Conservation (phyloP, 92 coral and sea anemone species). For the Plumapathes pennacea region DNA sequence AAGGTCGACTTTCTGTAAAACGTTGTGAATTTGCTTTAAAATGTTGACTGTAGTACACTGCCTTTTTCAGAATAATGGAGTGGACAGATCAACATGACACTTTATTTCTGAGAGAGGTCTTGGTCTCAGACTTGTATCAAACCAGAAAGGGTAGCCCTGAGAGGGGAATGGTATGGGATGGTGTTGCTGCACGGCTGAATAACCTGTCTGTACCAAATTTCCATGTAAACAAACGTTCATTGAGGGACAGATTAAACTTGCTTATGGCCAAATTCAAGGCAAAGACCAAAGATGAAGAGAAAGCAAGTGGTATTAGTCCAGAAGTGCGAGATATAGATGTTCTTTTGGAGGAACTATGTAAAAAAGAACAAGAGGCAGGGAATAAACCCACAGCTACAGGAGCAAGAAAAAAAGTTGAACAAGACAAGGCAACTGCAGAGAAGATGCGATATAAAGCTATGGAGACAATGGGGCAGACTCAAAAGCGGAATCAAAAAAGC, state of each 20-base stretch:
- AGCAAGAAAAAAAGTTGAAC: background rate
- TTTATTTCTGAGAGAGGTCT: background rate
- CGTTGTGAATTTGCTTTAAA: too few species aligned
- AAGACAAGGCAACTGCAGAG: background rate
- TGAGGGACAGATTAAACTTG: slow-evolving; percentile 3
- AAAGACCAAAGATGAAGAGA: slow-evolving; percentile 1
- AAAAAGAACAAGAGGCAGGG: slow-evolving; percentile 2
- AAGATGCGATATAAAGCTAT: slow-evolving; percentile 2
- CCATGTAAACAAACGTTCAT: slow-evolving; percentile 1
- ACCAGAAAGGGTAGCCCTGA: slow-evolving; percentile 9
- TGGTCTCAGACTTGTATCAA: background rate
- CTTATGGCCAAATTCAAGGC: background rate
- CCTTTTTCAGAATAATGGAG: slow-evolving; percentile 2
- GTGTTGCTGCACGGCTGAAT: slow-evolving; percentile 1
- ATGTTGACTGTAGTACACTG: too few species aligned
- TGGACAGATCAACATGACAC: slow-evolving; percentile 3
- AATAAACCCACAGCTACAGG: background rate
- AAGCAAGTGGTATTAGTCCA: slow-evolving; percentile 4
- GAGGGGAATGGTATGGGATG: background rate
- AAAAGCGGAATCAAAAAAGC: background rate
- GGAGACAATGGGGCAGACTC: slow-evolving; percentile 2
- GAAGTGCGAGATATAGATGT: background rate
- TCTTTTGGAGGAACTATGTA: slow-evolving; percentile 9
- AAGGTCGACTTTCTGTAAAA: too few species aligned
- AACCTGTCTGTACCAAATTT: background rate